Evolutionary conservation across 2,797 vertebrate species (phyloP), one percentile per base, ranked within the genome.

Genomic region (Tauraco hartlaubi): DNA sequence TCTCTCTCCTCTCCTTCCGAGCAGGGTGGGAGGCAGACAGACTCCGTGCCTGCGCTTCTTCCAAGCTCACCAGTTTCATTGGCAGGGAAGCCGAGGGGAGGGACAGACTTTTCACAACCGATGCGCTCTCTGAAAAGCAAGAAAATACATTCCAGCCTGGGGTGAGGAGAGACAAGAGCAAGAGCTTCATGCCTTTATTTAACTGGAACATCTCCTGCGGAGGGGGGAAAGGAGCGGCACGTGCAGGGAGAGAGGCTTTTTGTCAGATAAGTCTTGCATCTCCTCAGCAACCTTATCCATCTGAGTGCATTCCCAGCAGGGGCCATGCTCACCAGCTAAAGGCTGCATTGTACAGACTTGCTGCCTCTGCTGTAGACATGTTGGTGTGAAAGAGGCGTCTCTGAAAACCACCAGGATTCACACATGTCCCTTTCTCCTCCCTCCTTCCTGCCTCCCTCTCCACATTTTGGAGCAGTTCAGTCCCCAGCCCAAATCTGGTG

Each of bases 51-150:
- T 99, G 99, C 1, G 99, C 99, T 97, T 99, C 99, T 87, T 99
- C 99, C 90, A 99, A 98, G 92, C 99, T 99, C 98, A 99, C 99
- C 93, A 99, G 97, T 92, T 99, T 99, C 99, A 99, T 99, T 0
- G 99, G 99, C 46, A 98, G 97, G 29, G 98, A 98, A 71, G 98
- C 98, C 2, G 99, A 98, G 0, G 99, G 99, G 46, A 99, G 98
- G 1, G 98, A 99, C 95, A 99, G 98, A 14, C 99, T 99, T 95
- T 99, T 99, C 96, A 98, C 98, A 69, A 98, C 97, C 3, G 98
- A 95, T 88, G 94, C 56, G 0, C 92, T 97, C 63, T 98, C 99
- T 99, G 94, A 17, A 97, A 95, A 67, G 55, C 33, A 92, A 93
- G 81, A 90, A 85, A 91, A 85, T 39, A 72, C 79, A 92, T 89